phyloP scores from a whole-genome alignment of 2,797 vertebrate genomes.

The Peromyscus melanophrys region DNA sequence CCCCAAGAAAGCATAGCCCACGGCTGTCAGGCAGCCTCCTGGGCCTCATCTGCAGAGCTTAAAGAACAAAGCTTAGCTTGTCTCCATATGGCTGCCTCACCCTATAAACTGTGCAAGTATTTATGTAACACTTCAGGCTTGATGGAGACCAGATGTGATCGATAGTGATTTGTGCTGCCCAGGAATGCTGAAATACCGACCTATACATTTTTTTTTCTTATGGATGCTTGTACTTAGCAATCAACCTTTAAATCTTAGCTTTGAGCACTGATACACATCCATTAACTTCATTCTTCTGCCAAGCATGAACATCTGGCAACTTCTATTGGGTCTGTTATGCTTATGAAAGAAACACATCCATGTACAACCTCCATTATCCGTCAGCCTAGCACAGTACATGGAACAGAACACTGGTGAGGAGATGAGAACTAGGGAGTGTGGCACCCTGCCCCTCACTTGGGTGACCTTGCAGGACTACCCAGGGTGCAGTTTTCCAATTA shows the following conservation, averaged over 20 bases:
- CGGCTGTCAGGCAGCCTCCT: not conserved
- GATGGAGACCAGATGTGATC: slow-evolving; percentile 81
- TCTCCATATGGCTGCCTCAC: slow-evolving; percentile 5
- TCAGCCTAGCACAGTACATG: not conserved
- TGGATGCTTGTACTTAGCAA: not conserved
- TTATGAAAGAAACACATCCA: not conserved
- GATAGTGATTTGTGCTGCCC: not conserved
- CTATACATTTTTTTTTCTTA: slow-evolving; percentile 14
- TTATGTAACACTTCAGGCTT: slow-evolving; percentile 75
- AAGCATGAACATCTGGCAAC: slow-evolving; percentile 64
- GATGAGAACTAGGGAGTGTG: not conserved
- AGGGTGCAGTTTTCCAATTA: not conserved
- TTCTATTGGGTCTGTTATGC: not conserved
- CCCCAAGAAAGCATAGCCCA: not conserved
- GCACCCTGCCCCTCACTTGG: not conserved
- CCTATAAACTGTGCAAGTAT: slow-evolving; percentile 59
- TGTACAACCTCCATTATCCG: not conserved
- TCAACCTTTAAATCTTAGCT: slow-evolving; percentile 59
- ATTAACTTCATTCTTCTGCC: slow-evolving; percentile 61
- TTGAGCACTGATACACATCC: not conserved
- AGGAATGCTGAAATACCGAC: slow-evolving; percentile 64
- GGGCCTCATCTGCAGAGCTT: not conserved
- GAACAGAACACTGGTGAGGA: not conserved
- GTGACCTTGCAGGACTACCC: not conserved
- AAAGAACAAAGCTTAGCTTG: slow-evolving; percentile 17